Evolutionary conservation across 1,140 invertebrate species (phyloP).

Genomic region (Drosophila punjabiensis): DNA sequence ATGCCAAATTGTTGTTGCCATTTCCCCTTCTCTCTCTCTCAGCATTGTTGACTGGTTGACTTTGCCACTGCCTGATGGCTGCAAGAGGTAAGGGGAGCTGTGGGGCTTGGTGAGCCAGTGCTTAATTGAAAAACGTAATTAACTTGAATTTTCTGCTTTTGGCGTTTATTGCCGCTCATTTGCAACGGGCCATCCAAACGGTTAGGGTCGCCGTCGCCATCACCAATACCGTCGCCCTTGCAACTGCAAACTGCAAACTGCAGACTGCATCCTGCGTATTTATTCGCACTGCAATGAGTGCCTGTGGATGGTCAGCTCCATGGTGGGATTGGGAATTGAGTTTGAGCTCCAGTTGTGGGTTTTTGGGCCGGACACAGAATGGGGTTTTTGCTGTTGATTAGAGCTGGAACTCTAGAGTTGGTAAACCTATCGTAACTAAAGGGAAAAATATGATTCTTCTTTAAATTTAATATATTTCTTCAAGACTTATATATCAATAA

Average conservation of each 20-base stretch:
- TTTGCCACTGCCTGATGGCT: conserved; percentile 18
- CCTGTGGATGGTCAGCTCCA: conserved; percentile 17
- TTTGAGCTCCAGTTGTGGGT: conserved; percentile 26
- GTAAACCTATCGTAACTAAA: background rate
- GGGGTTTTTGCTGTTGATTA: conserved; percentile 44
- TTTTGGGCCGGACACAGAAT: background rate
- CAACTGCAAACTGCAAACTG: conserved; percentile 36
- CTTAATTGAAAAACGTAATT: conserved; percentile 84
- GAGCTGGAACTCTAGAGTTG: background rate
- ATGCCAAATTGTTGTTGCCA: conserved; percentile 60
- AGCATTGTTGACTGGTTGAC: conserved; percentile 41
- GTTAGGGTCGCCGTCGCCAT: conserved; percentile 41
- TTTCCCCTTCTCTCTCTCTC: background rate
- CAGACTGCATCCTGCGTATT: conserved; percentile 53
- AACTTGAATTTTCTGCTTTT: conserved; percentile 83
- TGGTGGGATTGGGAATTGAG: conserved; percentile 45
- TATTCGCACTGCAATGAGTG: conserved; percentile 60
- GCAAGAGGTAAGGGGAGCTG: background rate
- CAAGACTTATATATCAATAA: background rate
- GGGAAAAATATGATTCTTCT: no score
- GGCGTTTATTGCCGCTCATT: conserved; percentile 81
- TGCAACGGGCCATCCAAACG: conserved; percentile 64
- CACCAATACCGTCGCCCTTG: conserved; percentile 37
- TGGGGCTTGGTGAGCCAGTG: conserved; percentile 46
- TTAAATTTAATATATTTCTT: background rate